A percentile compares a stretch with the other conserved stretches of the same genome.
Conservation (phyloP, 2,888 invertebrate genomes). For the Thereva unica region DNA sequence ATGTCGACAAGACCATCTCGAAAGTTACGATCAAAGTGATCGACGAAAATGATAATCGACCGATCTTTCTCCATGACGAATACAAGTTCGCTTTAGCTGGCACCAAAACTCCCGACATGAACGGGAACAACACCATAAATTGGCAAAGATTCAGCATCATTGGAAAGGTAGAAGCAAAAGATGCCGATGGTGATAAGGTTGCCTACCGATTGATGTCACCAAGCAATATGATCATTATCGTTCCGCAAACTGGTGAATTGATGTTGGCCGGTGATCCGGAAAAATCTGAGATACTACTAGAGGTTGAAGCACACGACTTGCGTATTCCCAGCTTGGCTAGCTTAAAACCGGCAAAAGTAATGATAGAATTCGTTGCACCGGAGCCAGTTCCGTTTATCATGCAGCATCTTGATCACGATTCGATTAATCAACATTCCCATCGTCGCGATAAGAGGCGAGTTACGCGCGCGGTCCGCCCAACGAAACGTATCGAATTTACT, state of each 20-base stretch:
- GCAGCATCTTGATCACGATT: slow-evolving; percentile 62
- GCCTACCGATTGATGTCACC: slow-evolving; percentile 82
- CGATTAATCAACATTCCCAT: slow-evolving; percentile 60
- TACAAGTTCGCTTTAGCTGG: slow-evolving; percentile 79
- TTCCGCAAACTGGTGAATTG: slow-evolving; percentile 90
- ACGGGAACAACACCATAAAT: slow-evolving; percentile 65
- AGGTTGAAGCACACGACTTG: slow-evolving; percentile 82
- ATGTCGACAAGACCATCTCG: slow-evolving; percentile 80
- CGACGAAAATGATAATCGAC: slow-evolving; percentile 92
- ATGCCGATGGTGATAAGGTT: slow-evolving; percentile 90
- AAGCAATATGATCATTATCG: slow-evolving; percentile 82
- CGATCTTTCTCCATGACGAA: slow-evolving; percentile 76
- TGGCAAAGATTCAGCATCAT: slow-evolving; percentile 82
- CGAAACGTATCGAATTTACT: slow-evolving; percentile 88
- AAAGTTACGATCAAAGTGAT: slow-evolving; percentile 74
- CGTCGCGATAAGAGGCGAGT: slow-evolving; percentile 76
- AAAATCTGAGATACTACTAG: slow-evolving; percentile 68
- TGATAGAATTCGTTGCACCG: slow-evolving; percentile 71
- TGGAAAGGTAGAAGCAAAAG: slow-evolving; percentile 83
- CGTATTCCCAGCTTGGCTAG: slow-evolving; percentile 74
- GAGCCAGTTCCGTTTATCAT: slow-evolving; percentile 65
- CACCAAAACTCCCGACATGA: slow-evolving; percentile 62
- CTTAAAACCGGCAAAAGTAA: slow-evolving; percentile 72
- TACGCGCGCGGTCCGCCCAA: slow-evolving; percentile 90
- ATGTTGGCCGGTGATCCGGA: slow-evolving; percentile 80